Conservation (phyloP, 1,140 invertebrate genomes). For the Eriosoma lanigerum region DNA sequence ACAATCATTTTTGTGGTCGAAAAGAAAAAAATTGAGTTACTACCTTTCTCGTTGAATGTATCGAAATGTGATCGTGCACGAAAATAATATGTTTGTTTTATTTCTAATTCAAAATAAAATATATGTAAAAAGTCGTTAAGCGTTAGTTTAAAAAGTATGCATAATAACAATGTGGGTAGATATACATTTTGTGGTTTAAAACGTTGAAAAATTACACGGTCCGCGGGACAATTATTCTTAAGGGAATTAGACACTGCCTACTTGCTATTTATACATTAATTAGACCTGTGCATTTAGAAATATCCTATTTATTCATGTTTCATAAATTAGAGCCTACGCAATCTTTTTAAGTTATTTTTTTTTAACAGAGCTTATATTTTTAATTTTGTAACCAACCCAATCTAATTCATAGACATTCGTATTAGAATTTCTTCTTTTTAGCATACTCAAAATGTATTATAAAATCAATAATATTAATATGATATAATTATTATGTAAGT, state of each 20-base stretch:
- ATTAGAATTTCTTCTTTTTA: too few species aligned
- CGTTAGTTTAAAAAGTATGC: conserved; percentile 1
- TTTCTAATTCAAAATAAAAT: background rate
- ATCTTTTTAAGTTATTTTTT: background rate
- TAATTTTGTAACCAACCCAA: background rate
- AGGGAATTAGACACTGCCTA: conserved; percentile 21
- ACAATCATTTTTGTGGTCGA: too few species aligned
- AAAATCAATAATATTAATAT: too few species aligned
- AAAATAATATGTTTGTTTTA: too few species aligned
- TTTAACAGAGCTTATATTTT: background rate
- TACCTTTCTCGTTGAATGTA: too few species aligned
- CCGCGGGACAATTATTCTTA: conserved; percentile 21
- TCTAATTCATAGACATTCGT: background rate
- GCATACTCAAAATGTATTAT: too few species aligned
- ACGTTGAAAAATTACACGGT: conserved; percentile 41
- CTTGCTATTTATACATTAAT: conserved; percentile 33
- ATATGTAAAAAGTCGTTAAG: conserved; percentile 13
- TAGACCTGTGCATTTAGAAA: conserved; percentile 29
- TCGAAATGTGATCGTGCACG: too few species aligned
- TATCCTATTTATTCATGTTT: conserved; percentile 15
- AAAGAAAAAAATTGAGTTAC: too few species aligned
- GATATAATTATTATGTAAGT: too few species aligned
- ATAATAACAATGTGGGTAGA: background rate
- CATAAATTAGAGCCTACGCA: background rate
- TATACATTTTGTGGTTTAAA: conserved; percentile 36